phyloP scores from a whole-genome alignment of 2,113 vertebrate genomes.

The Erpornis zantholeuca region DNA sequence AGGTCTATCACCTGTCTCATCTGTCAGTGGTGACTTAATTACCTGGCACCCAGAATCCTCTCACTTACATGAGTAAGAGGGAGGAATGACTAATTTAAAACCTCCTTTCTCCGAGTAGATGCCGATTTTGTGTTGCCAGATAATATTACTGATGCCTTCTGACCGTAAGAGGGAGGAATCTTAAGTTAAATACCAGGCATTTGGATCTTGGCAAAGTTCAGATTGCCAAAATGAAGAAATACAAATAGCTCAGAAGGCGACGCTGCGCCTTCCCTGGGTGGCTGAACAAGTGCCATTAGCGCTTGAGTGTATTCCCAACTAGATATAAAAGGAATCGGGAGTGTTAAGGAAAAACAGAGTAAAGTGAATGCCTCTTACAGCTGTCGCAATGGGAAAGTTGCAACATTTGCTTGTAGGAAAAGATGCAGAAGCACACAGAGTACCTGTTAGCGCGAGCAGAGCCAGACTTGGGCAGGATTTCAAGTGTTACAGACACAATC shows the following conservation, averaged over 20 bases:
- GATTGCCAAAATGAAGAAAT: slow-evolving; percentile 46
- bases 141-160: slow-evolving; percentile 24
- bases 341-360: slow-evolving; percentile 65
- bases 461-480: slow-evolving; percentile 69
- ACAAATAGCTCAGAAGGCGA: slow-evolving; percentile 29
- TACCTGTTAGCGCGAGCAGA: slow-evolving; percentile 64
- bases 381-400: slow-evolving; percentile 63
- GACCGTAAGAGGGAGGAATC: slow-evolving; percentile 24
- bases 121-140: not conserved
- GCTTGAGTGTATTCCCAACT: slow-evolving; percentile 41
- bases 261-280: slow-evolving; percentile 12
- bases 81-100: slow-evolving; percentile 49
- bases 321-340: slow-evolving; percentile 61
- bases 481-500: slow-evolving; percentile 69
- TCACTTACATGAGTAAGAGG: not conserved
- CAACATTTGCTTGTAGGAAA: slow-evolving; percentile 73
- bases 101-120: not conserved
- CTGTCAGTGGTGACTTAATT: slow-evolving; percentile 31
- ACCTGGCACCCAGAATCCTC: slow-evolving; percentile 5
- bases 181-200: slow-evolving; percentile 38
- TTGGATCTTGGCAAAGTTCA: slow-evolving; percentile 52
- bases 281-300: slow-evolving; percentile 60
- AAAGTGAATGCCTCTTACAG: slow-evolving; percentile 57
- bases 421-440: slow-evolving; percentile 74
- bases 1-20: slow-evolving; percentile 39